A percentile compares a stretch with the other conserved stretches of the same genome.
Conservation (phyloP, 1,140 invertebrate species). For the Drosophila watanabei region DNA sequence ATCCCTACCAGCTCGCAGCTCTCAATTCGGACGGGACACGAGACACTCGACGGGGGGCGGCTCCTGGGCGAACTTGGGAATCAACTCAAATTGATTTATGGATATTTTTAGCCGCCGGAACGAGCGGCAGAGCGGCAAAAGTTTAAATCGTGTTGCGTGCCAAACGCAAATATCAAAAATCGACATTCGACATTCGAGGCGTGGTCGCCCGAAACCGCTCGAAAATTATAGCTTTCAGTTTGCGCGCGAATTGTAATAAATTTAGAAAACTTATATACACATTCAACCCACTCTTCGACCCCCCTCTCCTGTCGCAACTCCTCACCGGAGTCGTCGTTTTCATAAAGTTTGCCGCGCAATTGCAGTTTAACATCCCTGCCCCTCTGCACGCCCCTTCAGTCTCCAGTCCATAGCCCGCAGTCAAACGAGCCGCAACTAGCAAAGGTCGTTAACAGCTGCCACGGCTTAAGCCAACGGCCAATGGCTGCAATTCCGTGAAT, state of each 20-base stretch:
- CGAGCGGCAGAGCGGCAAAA: slow-evolving; percentile 35
- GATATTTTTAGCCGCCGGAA: slow-evolving; percentile 70
- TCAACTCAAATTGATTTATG: slow-evolving; percentile 83
- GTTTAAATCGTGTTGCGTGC: slow-evolving; percentile 81
- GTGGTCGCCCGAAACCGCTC: slow-evolving; percentile 78
- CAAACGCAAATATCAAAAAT: slow-evolving; percentile 83
- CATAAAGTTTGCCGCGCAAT: slow-evolving; percentile 70
- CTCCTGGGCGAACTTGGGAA: slow-evolving; percentile 38
- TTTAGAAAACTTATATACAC: slow-evolving; percentile 81
- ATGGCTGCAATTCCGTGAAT: slow-evolving; percentile 41
- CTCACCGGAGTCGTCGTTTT: slow-evolving; percentile 54
- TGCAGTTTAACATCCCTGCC: slow-evolving; percentile 52
- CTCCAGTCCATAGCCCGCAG: slow-evolving; percentile 24
- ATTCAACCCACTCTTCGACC: not conserved
- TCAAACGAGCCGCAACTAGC: slow-evolving; percentile 70
- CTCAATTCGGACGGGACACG: slow-evolving; percentile 72
- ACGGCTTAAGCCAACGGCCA: slow-evolving; percentile 63
- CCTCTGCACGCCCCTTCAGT: not conserved
- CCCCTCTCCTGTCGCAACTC: slow-evolving; percentile 3
- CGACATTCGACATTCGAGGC: slow-evolving; percentile 76
- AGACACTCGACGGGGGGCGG: slow-evolving; percentile 51
- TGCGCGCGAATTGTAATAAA: slow-evolving; percentile 81
- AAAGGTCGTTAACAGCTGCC: slow-evolving; percentile 79
- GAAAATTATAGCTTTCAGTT: slow-evolving; percentile 83
- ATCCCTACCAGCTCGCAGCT: slow-evolving; percentile 17